Evolutionary conservation across 1,140 invertebrate species (phyloP).

Genomic region (Matsumurasca onukii): DNA sequence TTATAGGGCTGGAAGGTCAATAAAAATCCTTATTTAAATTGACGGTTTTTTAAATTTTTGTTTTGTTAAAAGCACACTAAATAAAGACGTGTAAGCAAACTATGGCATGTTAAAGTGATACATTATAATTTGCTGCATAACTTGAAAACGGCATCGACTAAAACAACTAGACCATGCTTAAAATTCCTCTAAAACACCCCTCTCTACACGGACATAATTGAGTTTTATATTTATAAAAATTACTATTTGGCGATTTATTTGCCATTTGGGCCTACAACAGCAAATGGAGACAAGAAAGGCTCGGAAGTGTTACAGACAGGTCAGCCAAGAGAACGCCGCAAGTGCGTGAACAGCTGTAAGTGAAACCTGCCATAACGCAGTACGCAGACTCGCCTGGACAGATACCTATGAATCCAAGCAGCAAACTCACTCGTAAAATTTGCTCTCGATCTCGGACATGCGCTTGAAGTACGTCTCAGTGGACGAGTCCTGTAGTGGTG

Average conservation of each 20-base stretch:
- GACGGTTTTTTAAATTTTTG: background rate
- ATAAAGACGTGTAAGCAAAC: background rate
- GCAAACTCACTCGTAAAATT: slow-evolving; percentile 86
- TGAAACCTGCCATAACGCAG: background rate
- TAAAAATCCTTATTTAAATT: background rate
- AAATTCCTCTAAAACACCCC: too few species aligned
- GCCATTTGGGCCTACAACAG: too few species aligned
- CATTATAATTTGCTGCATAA: too few species aligned
- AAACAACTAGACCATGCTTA: too few species aligned
- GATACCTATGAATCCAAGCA: background rate
- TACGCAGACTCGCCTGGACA: background rate
- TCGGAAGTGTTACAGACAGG: too few species aligned
- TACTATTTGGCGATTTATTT: background rate
- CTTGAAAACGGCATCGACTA: too few species aligned
- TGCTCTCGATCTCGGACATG: slow-evolving; percentile 93
- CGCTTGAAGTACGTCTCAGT: slow-evolving; percentile 92
- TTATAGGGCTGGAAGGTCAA: background rate
- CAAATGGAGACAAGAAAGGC: too few species aligned
- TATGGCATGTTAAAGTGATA: too few species aligned
- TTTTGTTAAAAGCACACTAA: background rate
- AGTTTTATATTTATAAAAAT: too few species aligned
- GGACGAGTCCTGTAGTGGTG: slow-evolving; percentile 79
- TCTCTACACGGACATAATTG: too few species aligned
- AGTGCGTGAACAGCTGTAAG: too few species aligned
- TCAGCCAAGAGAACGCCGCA: too few species aligned